Evolutionary conservation across 1,140 invertebrate genomes (phyloP), one percentile per base, ranked within the genome.

Genomic region (Mesaphorura yosii): DNA sequence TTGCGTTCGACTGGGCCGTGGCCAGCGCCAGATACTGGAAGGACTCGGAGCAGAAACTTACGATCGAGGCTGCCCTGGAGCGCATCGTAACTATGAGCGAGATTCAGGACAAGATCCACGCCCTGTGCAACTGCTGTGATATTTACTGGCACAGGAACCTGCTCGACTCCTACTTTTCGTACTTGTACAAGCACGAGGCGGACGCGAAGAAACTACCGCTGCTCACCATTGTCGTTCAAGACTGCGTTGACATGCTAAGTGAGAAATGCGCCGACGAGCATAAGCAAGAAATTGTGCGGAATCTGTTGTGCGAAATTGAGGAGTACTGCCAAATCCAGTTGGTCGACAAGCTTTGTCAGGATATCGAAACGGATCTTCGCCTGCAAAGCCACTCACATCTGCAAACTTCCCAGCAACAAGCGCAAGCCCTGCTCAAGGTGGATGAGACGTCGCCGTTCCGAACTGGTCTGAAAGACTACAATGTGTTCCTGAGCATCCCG

Each of bases 341-440:
- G 40, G 67, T 88, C 22, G 77, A 83, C 59, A 83, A 82, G 25
- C 69, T 92, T 19, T 89, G 87, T 67, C 80, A 81, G 55, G 80
- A 85, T 60, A 82, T 96, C 57, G 93, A 98, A 73, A 92, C 82
- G 2, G 87, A 91, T 69, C 72, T 97, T 29, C 77, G 93, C 37
- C 70, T 96, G 7, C 84, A 88, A 55, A 89, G 87, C 20, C 88
- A 96, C 71, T 79, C 85, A 1, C 89, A 95, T 71, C 75, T 97
- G 25, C 83, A 92, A 63, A 68, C 90, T 39, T 26, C 44, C 14
- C 4, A 46, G 6, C 4, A n/a, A n/a, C 31, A 34, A n/a, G 31
- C 10, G 10, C 31, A 34, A 47, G 26, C 5, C 47, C 37, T 34
- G 10, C 10, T 34, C 31, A 34, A 34, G 31, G 31, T 34, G 31